Evolutionary conservation across 2,113 vertebrate species (phyloP).

Genomic region (Colius striatus): DNA sequence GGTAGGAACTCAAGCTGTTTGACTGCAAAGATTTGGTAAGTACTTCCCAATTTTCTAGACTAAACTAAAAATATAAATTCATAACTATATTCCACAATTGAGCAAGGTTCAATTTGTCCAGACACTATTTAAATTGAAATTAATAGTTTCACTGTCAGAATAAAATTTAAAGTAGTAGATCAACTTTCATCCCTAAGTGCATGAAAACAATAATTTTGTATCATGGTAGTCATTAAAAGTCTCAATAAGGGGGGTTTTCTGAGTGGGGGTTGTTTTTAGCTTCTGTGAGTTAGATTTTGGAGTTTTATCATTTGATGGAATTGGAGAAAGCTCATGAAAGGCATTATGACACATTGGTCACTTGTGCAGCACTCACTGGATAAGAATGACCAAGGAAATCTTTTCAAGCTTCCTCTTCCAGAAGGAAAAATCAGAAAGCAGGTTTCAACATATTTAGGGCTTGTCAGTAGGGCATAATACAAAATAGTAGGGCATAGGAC

Average conservation of each 20-base stretch:
- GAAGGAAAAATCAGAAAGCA: not conserved
- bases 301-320: not conserved
- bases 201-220: not conserved
- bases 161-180: not conserved
- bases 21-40: not conserved
- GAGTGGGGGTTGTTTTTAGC: no score
- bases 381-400: not conserved
- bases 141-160: not conserved
- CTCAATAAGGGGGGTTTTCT: not conserved
- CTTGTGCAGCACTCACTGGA: not conserved
- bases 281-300: not conserved
- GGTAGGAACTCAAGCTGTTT: not conserved
- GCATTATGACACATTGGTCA: rapidly evolving
- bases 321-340: not conserved
- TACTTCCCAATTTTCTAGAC: not conserved
- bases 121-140: not conserved
- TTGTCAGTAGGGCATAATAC: not conserved
- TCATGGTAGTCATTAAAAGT: not conserved
- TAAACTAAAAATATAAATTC: not conserved
- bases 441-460: not conserved
- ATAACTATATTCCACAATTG: not conserved
- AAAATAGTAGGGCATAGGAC: not conserved
- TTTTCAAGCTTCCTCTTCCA: not conserved
- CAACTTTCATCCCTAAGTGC: not conserved
- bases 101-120: not conserved